These are phyloP conservation scores for Parochlus steinenii DNA, from an alignment of 2,888 invertebrate genomes.

Conservation along the genomic window DNA sequence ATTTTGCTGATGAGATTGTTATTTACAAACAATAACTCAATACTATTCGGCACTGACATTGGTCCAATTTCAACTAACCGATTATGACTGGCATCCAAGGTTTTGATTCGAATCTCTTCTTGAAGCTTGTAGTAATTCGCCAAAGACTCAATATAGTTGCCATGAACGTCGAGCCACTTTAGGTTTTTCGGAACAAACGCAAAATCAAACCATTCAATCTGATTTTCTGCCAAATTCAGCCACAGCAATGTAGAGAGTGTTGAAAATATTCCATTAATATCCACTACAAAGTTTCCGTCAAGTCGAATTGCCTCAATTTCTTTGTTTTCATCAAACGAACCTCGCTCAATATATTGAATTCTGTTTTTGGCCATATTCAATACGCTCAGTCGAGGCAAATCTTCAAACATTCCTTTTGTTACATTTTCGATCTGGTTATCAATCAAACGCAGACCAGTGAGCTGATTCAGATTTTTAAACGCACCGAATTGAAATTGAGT, in stretches of 20 bases:
- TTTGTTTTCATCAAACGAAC: slow-evolving; percentile 65
- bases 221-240: slow-evolving; percentile 82
- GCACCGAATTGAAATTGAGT: slow-evolving; percentile 66
- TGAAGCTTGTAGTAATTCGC: slow-evolving; percentile 79
- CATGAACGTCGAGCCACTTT: slow-evolving; percentile 81
- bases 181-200: slow-evolving; percentile 79
- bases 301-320: slow-evolving; percentile 74
- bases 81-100: slow-evolving; percentile 83
- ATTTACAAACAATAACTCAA: slow-evolving; percentile 74
- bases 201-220: slow-evolving; percentile 84
- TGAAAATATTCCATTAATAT: slow-evolving; percentile 79
- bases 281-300: slow-evolving; percentile 74
- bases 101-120: slow-evolving; percentile 65
- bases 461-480: slow-evolving; percentile 68
- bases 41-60: slow-evolving; percentile 73
- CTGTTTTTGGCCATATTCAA: slow-evolving; percentile 81
- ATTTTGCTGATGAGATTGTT: slow-evolving; percentile 71
- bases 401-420: slow-evolving; percentile 74
- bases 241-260: slow-evolving; percentile 67
- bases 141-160: slow-evolving; percentile 73
- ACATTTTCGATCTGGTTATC: slow-evolving; percentile 81
- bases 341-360: slow-evolving; percentile 68
- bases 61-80: slow-evolving; percentile 65
- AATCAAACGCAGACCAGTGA: slow-evolving; percentile 74
- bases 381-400: slow-evolving; percentile 67